phyloP scores from a whole-genome alignment of 2,888 invertebrate species.

The Eumerus sabulonum region DNA sequence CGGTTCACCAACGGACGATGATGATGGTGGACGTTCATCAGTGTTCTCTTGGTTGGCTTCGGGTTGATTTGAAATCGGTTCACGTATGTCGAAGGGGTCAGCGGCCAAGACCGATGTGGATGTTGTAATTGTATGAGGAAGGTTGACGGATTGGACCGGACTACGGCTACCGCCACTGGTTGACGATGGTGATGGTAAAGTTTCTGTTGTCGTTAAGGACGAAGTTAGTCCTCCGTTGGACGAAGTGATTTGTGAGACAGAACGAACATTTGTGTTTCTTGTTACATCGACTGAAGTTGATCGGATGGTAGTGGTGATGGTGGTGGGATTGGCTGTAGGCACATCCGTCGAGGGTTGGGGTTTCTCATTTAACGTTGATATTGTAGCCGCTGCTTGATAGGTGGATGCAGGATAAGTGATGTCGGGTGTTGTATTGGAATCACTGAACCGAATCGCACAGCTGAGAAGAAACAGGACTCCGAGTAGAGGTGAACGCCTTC shows the following conservation, averaged over 20 bases:
- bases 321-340: slow-evolving; percentile 18
- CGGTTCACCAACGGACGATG: slow-evolving; percentile 38
- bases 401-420: slow-evolving; percentile 21
- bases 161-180: slow-evolving; percentile 8
- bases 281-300: slow-evolving; percentile 53
- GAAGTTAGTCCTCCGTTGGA: slow-evolving; percentile 44
- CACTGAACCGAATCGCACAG: slow-evolving; percentile 47
- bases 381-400: slow-evolving; percentile 6
- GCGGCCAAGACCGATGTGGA: slow-evolving; percentile 46
- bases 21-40: slow-evolving; percentile 66
- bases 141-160: slow-evolving; percentile 20
- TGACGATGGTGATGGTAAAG: slow-evolving; percentile 28
- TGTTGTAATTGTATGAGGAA: slow-evolving; percentile 35
- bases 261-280: slow-evolving; percentile 43
- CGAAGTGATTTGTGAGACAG: slow-evolving; percentile 49
- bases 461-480: slow-evolving; percentile 36
- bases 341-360: slow-evolving; percentile 51
- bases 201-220: slow-evolving; percentile 49
- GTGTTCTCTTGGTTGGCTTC: slow-evolving; percentile 68
- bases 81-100: slow-evolving; percentile 59
- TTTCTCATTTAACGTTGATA: slow-evolving; percentile 24
- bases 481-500: slow-evolving; percentile 31
- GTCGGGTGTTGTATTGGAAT: slow-evolving; percentile 53
- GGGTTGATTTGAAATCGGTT: slow-evolving; percentile 65
- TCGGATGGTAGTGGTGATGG: slow-evolving; percentile 39